Percentiles rank a stretch among this genome's conserved stretches.
Conservation (phyloP, 1,140 invertebrate species). For the Sitophilus oryzae region DNA sequence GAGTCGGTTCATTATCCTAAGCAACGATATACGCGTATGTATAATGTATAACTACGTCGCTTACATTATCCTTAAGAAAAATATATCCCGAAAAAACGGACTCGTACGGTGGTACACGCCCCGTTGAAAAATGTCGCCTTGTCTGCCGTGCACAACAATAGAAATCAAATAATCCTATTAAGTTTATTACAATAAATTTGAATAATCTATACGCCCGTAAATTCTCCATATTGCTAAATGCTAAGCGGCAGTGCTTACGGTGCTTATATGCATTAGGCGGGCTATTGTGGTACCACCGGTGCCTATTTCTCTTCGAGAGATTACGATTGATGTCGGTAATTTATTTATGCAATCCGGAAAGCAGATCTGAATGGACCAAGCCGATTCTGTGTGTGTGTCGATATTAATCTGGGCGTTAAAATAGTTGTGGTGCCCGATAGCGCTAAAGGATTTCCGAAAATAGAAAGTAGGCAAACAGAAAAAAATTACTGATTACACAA, state of each 20-base stretch:
- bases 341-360: constrained; percentile 23
- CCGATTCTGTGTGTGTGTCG: no score
- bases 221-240: constrained; percentile 27
- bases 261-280: constrained; percentile 25
- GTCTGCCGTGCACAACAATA: constrained; percentile 20
- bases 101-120: no score
- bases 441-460: no score
- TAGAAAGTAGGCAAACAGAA: no score
- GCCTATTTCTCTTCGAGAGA: constrained; percentile 10
- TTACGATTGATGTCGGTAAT: constrained; percentile 20
- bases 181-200: constrained; percentile 27
- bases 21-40: constrained; percentile 10
- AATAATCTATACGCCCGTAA: constrained; percentile 25
- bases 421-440: no score
- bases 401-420: no score
- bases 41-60: no score
- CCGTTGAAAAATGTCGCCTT: constrained; percentile 22
- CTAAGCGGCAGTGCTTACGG: constrained; percentile 16
- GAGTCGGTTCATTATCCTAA: constrained; percentile 21
- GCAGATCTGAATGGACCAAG: constrained; percentile 16
- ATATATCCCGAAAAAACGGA: constrained; percentile 6
- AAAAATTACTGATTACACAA: no score
- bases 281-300: constrained; percentile 17
- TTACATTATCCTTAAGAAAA: constrained; percentile 5
- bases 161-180: constrained; percentile 28